phyloP scores from a whole-genome alignment of 2,888 invertebrate species.

The Pyrrhia umbra region DNA sequence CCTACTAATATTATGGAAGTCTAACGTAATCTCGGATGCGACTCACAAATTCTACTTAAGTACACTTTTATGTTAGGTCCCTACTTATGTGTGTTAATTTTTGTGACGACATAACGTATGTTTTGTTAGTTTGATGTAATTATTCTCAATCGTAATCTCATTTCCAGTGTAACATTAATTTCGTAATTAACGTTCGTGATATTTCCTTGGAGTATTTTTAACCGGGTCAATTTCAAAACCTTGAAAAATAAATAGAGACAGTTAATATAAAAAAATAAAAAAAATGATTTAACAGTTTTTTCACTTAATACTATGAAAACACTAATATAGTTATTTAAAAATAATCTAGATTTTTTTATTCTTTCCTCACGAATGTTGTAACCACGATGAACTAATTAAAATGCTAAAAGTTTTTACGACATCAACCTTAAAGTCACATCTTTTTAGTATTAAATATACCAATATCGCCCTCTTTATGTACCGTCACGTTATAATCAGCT shows the following conservation, averaged over 20 bases:
- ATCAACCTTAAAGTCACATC: no score
- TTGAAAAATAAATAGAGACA: no score
- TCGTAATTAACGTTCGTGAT: no score
- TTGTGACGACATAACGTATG: background rate
- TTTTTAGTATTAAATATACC: background rate
- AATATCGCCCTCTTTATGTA: background rate
- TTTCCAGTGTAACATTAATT: no score
- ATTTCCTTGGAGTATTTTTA: no score
- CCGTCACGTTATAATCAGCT: background rate
- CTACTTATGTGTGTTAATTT: conserved; percentile 23
- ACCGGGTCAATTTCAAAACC: no score
- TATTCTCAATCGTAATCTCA: background rate
- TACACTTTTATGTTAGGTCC: conserved; percentile 42
- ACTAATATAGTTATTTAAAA: background rate
- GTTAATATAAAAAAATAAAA: no score
- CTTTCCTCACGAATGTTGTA: background rate
- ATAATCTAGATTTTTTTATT: background rate
- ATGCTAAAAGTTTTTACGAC: no score
- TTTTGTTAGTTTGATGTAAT: background rate
- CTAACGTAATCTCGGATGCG: conserved; percentile 60
- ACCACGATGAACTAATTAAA: no score
- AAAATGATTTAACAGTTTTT: no score
- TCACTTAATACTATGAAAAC: no score
- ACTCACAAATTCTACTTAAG: conserved; percentile 51
- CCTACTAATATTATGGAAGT: conserved; percentile 65